Evolutionary conservation across 2,888 invertebrate genomes (phyloP).

Genomic region (Urechis unicinctus): DNA sequence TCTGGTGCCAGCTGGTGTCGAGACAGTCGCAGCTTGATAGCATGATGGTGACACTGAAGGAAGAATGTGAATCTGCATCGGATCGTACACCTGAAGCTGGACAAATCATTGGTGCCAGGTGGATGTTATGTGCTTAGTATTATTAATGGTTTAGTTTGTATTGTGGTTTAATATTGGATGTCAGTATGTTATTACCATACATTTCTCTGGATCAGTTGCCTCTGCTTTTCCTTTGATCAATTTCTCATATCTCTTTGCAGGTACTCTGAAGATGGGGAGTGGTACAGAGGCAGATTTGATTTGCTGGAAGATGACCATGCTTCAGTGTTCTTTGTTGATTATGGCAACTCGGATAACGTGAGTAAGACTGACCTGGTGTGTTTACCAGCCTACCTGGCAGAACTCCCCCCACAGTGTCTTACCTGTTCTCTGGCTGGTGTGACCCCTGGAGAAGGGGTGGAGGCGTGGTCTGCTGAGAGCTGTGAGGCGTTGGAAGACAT

Average conservation of each 20-base stretch:
- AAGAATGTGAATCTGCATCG: neutral
- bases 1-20: neutral
- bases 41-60: neutral
- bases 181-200: no score
- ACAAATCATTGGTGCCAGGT: neutral
- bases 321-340: constrained; percentile 42
- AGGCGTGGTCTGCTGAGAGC: constrained; percentile 14
- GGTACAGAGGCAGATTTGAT: constrained; percentile 33
- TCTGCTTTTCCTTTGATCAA: neutral
- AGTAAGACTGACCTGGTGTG: constrained; percentile 6
- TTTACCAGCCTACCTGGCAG: constrained; percentile 20
- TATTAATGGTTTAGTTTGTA: no score
- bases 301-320: constrained; percentile 18
- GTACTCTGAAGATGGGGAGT: constrained; percentile 29
- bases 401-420: constrained; percentile 20
- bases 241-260: constrained; percentile 19
- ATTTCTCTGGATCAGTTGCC: no score
- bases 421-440: constrained; percentile 21
- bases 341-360: constrained; percentile 33
- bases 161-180: no score
- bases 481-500: constrained; percentile 38
- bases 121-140: neutral
- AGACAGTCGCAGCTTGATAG: neutral
- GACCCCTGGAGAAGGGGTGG: neutral
- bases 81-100: neutral